Evolutionary conservation across 2,797 vertebrate species (phyloP).

Genomic region (Brotogeris chrysoptera): DNA sequence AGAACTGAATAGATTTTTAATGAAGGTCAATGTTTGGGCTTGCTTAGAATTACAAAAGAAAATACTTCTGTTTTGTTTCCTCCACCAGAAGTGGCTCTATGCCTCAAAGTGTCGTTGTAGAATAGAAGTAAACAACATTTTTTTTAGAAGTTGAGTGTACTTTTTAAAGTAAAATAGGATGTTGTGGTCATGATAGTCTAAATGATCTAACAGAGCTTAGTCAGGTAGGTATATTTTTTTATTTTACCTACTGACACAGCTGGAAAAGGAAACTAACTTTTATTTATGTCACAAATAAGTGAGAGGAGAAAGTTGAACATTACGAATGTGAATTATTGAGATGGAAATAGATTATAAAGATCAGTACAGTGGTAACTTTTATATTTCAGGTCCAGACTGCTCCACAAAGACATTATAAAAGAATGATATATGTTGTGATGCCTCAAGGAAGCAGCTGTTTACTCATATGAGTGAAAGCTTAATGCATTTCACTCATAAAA

Average conservation of each 20-base stretch:
- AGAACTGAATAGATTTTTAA: not conserved
- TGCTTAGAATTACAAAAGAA: not conserved
- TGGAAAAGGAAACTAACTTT: not conserved
- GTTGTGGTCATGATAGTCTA: not conserved
- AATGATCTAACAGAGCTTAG: not conserved
- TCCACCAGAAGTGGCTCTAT: not conserved
- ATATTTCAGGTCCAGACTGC: not conserved
- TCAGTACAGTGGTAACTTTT: not conserved
- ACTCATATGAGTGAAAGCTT: not conserved
- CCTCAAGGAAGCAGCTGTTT: not conserved
- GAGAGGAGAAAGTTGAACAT: not conserved
- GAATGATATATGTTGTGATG: not conserved
- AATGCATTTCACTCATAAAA: not conserved
- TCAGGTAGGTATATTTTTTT: not conserved
- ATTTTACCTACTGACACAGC: not conserved
- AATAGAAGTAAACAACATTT: not conserved
- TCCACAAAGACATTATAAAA: not conserved
- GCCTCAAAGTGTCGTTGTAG: not conserved
- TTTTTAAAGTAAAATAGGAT: not conserved
- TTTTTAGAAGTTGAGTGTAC: not conserved
- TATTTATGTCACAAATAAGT: not conserved
- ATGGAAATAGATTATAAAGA: not conserved
- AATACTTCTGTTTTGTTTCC: not conserved
- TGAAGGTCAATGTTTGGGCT: not conserved
- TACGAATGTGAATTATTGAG: not conserved